phyloP scores from a whole-genome alignment of 2,797 vertebrate species.

The Carapus acus region DNA sequence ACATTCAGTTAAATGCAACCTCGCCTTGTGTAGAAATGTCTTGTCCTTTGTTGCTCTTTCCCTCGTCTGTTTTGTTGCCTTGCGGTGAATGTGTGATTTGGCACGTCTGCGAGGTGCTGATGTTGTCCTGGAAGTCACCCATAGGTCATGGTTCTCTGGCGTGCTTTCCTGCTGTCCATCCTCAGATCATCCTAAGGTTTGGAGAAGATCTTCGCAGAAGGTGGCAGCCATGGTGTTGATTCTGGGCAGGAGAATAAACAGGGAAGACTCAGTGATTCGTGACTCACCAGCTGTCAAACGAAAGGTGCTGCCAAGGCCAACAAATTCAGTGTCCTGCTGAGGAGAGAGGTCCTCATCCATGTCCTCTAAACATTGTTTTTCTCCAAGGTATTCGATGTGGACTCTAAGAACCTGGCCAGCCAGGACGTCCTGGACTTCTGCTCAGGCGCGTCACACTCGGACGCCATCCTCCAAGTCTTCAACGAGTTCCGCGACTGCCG shows the following conservation, averaged over 20 bases:
- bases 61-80: conserved; percentile 23
- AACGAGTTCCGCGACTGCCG: conserved; percentile 93
- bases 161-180: conserved; percentile 11
- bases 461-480: conserved; percentile 92
- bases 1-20: too few species aligned
- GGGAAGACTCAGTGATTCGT: conserved; percentile 86
- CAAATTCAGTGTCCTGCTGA: neutral
- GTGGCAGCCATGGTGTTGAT: conserved; percentile 95
- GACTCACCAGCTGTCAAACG: conserved; percentile 95
- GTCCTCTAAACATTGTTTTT: neutral
- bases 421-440: conserved; percentile 92
- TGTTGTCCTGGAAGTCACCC: too few species aligned
- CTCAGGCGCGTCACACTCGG: conserved; percentile 88
- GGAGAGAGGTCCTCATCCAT: conserved; percentile 1
- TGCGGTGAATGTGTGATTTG: conserved; percentile 12
- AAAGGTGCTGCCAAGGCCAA: conserved; percentile 66
- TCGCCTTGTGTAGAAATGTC: too few species aligned
- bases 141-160: neutral
- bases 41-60: neutral
- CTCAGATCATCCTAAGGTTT: conserved; percentile 33
- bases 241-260: conserved; percentile 90
- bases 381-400: conserved; percentile 85
- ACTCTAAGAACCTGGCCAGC: conserved; percentile 80
- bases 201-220: conserved; percentile 31
- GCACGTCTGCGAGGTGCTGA: too few species aligned